Evolutionary conservation across 2,888 invertebrate species (phyloP).

Genomic region (Ditula angustiorana): DNA sequence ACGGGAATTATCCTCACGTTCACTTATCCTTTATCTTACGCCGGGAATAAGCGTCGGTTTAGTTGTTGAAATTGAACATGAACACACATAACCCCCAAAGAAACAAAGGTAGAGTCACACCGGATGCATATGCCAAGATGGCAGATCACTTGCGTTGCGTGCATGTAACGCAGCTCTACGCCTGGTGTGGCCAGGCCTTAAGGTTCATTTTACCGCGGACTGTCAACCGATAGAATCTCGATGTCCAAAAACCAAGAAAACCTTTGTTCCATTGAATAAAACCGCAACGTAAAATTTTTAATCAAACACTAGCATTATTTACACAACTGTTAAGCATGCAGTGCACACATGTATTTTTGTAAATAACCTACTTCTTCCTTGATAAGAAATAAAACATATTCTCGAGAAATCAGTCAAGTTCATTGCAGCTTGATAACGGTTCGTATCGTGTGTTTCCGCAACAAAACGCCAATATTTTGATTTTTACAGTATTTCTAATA

Average conservation of each 20-base stretch:
- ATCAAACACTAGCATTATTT: slow-evolving; percentile 6
- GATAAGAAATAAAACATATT: slow-evolving; percentile 11
- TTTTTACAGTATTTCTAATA: too few relatives aligned
- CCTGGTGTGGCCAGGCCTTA: too few relatives aligned
- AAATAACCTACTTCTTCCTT: slow-evolving; percentile 9
- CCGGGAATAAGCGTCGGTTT: too few relatives aligned
- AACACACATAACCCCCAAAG: too few relatives aligned
- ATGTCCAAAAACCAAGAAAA: background rate
- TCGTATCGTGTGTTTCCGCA: background rate
- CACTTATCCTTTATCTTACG: background rate
- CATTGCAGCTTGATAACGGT: slow-evolving; percentile 9
- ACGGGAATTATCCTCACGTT: slow-evolving; percentile 8
- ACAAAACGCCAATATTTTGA: background rate
- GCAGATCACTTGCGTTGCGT: too few relatives aligned
- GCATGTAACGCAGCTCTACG: too few relatives aligned
- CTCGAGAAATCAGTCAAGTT: slow-evolving; percentile 23
- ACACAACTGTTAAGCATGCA: slow-evolving; percentile 3
- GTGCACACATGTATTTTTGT: slow-evolving; percentile 4
- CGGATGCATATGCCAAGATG: too few relatives aligned
- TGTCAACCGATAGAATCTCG: background rate
- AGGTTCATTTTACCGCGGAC: too few relatives aligned
- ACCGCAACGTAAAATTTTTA: background rate
- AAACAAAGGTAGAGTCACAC: too few relatives aligned
- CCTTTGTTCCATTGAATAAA: background rate
- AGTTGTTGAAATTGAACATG: too few relatives aligned